These are phyloP conservation scores for Tetragonula carbonaria DNA, from an alignment of 2,888 invertebrate genomes.

Conservation along the genomic window DNA sequence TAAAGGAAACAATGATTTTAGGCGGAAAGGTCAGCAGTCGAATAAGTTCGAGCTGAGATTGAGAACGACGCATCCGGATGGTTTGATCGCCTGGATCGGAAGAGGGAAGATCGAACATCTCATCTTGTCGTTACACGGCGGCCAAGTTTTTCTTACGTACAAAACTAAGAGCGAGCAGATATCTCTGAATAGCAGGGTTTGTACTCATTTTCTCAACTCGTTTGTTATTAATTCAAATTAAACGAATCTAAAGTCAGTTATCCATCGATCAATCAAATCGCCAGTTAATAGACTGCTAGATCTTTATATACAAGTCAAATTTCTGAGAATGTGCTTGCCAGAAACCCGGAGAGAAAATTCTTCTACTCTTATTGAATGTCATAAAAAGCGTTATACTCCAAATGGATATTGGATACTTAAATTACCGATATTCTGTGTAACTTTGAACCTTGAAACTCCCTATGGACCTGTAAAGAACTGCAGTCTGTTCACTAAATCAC, in stretches of 20 bases:
- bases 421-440: too few species aligned
- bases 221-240: not conserved
- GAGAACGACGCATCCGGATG: constrained; percentile 80
- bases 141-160: constrained; percentile 80
- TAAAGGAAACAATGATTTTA: constrained; percentile 59
- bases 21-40: constrained; percentile 81
- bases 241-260: not conserved
- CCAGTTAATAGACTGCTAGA: too few species aligned
- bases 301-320: too few species aligned
- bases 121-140: constrained; percentile 78
- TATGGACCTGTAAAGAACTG: too few species aligned
- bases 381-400: too few species aligned
- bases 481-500: too few species aligned
- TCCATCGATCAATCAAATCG: not conserved
- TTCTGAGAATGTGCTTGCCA: too few species aligned
- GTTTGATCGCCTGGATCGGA: constrained; percentile 82
- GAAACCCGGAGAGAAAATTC: too few species aligned
- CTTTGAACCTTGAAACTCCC: too few species aligned
- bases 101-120: constrained; percentile 81
- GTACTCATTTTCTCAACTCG: not conserved
- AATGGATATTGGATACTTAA: too few species aligned
- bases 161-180: constrained; percentile 79
- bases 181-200: constrained; percentile 80
- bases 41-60: constrained; percentile 82
- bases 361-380: too few species aligned